Conservation (phyloP, 2,113 vertebrate genomes). For the Marcusenius ussheri region DNA sequence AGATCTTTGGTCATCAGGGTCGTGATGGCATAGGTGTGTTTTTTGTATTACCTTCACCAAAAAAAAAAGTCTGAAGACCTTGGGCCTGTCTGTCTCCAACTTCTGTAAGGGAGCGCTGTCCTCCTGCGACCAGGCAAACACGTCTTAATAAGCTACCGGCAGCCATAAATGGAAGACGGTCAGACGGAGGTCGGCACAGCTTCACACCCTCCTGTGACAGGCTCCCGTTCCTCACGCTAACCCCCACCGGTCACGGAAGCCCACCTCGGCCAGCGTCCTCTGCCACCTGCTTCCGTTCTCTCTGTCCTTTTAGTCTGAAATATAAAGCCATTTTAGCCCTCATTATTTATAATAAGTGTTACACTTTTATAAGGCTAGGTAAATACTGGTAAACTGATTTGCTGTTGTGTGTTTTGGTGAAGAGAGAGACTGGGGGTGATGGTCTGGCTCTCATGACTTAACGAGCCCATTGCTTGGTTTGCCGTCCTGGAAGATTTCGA, state of each 20-base stretch:
- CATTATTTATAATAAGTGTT: not conserved
- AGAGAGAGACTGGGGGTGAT: not conserved
- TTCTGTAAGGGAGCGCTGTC: conserved; percentile 30
- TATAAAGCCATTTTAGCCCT: not conserved
- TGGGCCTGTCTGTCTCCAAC: conserved; percentile 19
- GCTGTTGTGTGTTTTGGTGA: not conserved
- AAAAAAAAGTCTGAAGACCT: conserved; percentile 24
- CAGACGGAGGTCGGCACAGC: conserved; percentile 17
- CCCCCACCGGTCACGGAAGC: conserved; percentile 16
- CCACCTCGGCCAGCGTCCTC: not conserved
- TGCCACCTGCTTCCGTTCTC: not conserved
- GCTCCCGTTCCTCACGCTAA: not conserved
- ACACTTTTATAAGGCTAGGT: not conserved
- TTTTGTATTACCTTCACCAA: not conserved
- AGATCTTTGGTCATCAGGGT: not conserved
- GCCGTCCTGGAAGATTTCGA: not conserved
- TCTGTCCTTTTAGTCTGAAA: not conserved
- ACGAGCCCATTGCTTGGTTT: not conserved
- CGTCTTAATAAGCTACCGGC: conserved; percentile 28
- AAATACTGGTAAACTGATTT: not conserved
- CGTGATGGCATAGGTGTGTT: not conserved
- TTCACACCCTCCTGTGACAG: conserved; percentile 29
- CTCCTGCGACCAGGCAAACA: conserved; percentile 21
- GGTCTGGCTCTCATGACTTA: not conserved
- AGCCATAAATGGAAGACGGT: conserved; percentile 19